These are phyloP conservation scores for Gerosis bhagava DNA, from an alignment of 2,888 invertebrate genomes.

Conservation along the genomic window DNA sequence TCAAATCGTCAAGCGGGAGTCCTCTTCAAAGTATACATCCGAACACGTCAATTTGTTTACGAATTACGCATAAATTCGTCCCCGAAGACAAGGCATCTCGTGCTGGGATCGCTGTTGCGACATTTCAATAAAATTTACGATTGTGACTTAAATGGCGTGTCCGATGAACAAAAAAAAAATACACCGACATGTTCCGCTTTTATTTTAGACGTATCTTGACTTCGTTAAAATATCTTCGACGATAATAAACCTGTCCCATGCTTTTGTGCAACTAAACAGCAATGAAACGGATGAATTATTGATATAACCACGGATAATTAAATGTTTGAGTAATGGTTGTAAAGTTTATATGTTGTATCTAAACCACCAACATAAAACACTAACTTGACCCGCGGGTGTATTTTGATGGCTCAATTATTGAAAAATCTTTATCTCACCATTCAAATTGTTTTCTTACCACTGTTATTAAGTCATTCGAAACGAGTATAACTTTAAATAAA, in stretches of 20 bases:
- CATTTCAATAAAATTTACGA: constrained; percentile 83
- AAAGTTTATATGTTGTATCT: constrained; percentile 16
- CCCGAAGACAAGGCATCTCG: constrained; percentile 77
- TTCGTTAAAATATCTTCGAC: constrained; percentile 78
- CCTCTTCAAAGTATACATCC: constrained; percentile 66
- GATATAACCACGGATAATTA: constrained; percentile 38
- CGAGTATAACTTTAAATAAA: constrained; percentile 11
- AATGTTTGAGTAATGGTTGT: constrained; percentile 36
- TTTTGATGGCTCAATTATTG: constrained; percentile 23
- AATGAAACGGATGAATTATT: constrained; percentile 61
- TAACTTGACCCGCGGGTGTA: constrained; percentile 18
- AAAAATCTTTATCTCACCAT: constrained; percentile 20
- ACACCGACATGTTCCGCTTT: constrained; percentile 69
- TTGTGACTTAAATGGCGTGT: constrained; percentile 79
- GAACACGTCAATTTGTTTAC: constrained; percentile 80
- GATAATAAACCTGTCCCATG: constrained; percentile 73
- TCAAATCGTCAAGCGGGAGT: constrained; percentile 66
- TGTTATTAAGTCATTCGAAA: constrained; percentile 20
- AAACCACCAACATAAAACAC: constrained; percentile 19
- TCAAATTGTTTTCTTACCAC: constrained; percentile 20
- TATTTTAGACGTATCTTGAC: constrained; percentile 68
- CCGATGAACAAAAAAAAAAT: constrained; percentile 75
- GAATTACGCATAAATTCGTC: constrained; percentile 81
- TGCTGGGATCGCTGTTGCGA: constrained; percentile 77
- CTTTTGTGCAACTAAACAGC: constrained; percentile 58